A percentile compares a stretch with the other conserved stretches of the same genome.
phyloP scores from a whole-genome alignment of 2,888 invertebrate species.

The Aradus depressus region DNA sequence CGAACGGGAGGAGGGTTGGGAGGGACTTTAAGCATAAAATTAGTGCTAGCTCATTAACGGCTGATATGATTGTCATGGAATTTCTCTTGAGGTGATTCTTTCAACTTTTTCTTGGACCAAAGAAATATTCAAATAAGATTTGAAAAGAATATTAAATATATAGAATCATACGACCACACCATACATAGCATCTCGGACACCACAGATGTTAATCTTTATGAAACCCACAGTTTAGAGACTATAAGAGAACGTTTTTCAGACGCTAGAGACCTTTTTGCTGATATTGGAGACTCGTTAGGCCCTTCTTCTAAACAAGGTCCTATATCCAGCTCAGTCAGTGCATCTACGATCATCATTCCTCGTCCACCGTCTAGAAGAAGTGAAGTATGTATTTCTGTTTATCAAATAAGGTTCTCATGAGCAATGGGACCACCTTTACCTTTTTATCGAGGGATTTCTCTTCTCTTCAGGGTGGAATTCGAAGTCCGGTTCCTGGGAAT shows the following conservation, averaged over 20 bases:
- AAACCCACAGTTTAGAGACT: no score
- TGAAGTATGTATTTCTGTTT: conserved; percentile 41
- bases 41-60: no score
- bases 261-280: conserved; percentile 65
- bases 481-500: conserved; percentile 27
- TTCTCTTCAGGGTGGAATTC: conserved; percentile 32
- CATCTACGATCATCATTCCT: conserved; percentile 64
- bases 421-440: background rate
- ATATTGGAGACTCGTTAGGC: conserved; percentile 64
- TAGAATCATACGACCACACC: no score
- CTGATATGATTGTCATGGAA: no score
- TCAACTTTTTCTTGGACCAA: no score
- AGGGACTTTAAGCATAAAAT: no score
- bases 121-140: no score
- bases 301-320: conserved; percentile 57
- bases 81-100: no score
- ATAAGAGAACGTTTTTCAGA: conserved; percentile 41
- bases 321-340: conserved; percentile 61
- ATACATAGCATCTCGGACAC: no score
- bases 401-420: background rate
- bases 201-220: no score
- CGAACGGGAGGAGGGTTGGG: no score
- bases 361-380: conserved; percentile 77
- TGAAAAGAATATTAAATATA: no score
- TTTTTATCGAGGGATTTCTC: background rate